phyloP scores from a whole-genome alignment of 2,888 invertebrate species.

The Torymus texanus region DNA sequence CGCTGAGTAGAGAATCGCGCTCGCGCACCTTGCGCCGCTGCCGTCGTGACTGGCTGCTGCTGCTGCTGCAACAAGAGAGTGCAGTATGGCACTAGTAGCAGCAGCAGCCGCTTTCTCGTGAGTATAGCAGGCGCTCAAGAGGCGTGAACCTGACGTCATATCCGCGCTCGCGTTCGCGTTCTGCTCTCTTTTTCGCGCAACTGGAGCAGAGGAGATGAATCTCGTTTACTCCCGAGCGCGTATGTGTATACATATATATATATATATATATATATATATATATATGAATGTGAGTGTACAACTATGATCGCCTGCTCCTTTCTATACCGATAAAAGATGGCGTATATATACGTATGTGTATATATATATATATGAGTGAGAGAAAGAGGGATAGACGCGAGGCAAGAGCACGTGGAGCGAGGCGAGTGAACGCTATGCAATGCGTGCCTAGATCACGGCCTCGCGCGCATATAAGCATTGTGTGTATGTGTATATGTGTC shows the following conservation, averaged over 20 bases:
- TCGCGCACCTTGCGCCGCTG: slow-evolving; percentile 35
- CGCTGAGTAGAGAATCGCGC: too few relatives aligned
- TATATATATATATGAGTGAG: too few relatives aligned
- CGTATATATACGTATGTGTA: too few relatives aligned
- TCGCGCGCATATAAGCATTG: neutral
- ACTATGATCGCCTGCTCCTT: too few relatives aligned
- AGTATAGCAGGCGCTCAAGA: slow-evolving; percentile 9
- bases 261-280: too few relatives aligned
- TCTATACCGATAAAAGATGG: too few relatives aligned
- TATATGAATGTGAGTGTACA: too few relatives aligned
- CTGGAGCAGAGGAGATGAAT: slow-evolving; percentile 40
- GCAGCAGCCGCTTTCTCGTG: slow-evolving; percentile 60
- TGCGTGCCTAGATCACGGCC: neutral
- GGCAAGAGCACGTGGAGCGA: too few relatives aligned
- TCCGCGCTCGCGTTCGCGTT: slow-evolving; percentile 61
- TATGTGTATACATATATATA: too few relatives aligned
- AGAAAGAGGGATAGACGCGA: too few relatives aligned
- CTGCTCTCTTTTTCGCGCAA: slow-evolving; percentile 61
- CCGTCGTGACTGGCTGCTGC: slow-evolving; percentile 29
- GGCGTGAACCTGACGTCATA: slow-evolving; percentile 64
- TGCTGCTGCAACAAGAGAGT: slow-evolving; percentile 52
- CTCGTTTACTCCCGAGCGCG: slow-evolving; percentile 2
- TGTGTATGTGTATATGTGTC: too few relatives aligned
- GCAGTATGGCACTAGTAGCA: slow-evolving; percentile 70
- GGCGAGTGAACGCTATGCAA: too few relatives aligned